Evolutionary conservation across 2,113 vertebrate genomes (phyloP).

Genomic region (Chlamydotis undulata): DNA sequence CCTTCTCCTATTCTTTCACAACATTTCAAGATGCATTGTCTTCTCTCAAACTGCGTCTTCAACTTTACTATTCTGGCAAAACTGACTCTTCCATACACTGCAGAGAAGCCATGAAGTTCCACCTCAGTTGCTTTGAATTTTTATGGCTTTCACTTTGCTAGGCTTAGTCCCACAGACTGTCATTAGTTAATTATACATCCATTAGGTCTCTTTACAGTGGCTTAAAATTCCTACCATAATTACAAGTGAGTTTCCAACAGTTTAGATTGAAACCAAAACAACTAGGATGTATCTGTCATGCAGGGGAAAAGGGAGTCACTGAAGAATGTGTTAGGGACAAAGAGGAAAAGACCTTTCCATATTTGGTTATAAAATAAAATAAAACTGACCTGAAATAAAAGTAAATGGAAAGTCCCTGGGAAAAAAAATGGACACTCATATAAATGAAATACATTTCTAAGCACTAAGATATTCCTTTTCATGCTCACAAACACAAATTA

Average conservation of each 20-base stretch:
- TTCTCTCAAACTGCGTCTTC: background rate
- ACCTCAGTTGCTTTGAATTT: background rate
- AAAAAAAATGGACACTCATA: background rate
- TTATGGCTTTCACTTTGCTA: slow-evolving; percentile 28
- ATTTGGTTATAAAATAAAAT: background rate
- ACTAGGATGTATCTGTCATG: background rate
- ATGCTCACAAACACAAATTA: background rate
- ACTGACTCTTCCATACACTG: background rate
- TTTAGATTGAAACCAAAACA: slow-evolving; percentile 6
- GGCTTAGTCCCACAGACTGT: background rate
- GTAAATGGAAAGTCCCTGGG: background rate
- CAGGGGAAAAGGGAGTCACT: background rate
- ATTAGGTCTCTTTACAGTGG: background rate
- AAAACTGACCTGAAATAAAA: background rate
- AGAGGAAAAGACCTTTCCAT: background rate
- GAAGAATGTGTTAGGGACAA: background rate
- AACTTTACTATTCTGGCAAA: background rate
- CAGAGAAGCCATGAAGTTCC: background rate
- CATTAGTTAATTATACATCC: slow-evolving; percentile 13
- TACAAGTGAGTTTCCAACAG: background rate
- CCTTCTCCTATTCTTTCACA: background rate
- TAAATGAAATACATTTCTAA: background rate
- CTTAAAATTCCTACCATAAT: slow-evolving; percentile 39
- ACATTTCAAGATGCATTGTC: background rate
- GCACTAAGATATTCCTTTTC: background rate